phyloP scores from a whole-genome alignment of 1,140 invertebrate species.

The Drosophila kurseongensis region DNA sequence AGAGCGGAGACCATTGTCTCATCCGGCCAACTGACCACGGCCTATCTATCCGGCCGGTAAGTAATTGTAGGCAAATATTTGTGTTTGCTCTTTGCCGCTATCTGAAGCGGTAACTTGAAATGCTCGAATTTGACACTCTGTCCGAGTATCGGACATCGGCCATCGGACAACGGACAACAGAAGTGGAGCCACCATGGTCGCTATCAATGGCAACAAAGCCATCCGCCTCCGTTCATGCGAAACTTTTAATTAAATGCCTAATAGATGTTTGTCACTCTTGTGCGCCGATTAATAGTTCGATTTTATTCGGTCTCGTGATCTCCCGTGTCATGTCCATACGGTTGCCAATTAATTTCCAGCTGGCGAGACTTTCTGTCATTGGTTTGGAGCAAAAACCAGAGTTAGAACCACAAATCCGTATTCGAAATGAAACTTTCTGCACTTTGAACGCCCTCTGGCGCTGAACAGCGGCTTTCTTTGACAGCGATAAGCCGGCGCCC shows the following conservation, averaged over 20 bases:
- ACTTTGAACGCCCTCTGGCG: slow-evolving; percentile 54
- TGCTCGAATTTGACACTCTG: slow-evolving; percentile 74
- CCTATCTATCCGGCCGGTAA: slow-evolving; percentile 58
- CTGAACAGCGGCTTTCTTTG: slow-evolving; percentile 45
- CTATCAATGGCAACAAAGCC: slow-evolving; percentile 60
- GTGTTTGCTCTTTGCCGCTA: slow-evolving; percentile 72
- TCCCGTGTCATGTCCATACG: slow-evolving; percentile 69
- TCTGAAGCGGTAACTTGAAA: slow-evolving; percentile 76
- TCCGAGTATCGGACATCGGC: slow-evolving; percentile 53
- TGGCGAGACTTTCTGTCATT: slow-evolving; percentile 3
- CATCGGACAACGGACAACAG: slow-evolving; percentile 11
- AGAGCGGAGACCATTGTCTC: slow-evolving; percentile 35
- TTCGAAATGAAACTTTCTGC: slow-evolving; percentile 54
- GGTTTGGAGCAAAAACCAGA: background rate
- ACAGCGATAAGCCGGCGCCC: slow-evolving; percentile 62
- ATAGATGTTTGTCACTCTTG: slow-evolving; percentile 78
- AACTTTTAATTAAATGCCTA: slow-evolving; percentile 81
- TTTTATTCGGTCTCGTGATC: slow-evolving; percentile 64
- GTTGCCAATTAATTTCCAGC: slow-evolving; percentile 66
- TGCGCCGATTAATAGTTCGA: slow-evolving; percentile 68
- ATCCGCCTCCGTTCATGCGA: slow-evolving; percentile 45
- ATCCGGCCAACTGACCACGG: slow-evolving; percentile 45
- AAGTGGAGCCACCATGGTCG: slow-evolving; percentile 35
- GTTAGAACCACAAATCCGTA: slow-evolving; percentile 24
- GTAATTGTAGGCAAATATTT: slow-evolving; percentile 83